These are phyloP conservation scores for Asbolus verrucosus DNA, from an alignment of 1,140 invertebrate species.

Conservation along the genomic window DNA sequence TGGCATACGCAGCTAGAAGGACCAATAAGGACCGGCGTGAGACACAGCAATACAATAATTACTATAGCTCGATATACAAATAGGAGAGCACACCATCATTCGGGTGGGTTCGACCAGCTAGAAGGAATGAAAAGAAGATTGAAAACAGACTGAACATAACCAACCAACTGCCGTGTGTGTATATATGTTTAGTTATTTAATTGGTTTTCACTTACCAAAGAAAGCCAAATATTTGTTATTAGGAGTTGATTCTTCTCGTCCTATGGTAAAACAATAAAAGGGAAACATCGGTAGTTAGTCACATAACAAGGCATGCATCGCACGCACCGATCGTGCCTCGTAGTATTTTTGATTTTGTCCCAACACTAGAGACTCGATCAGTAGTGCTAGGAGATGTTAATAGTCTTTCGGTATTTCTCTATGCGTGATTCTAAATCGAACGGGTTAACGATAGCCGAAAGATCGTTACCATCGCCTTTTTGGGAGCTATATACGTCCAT, in stretches of 20 bases:
- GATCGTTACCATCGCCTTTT: constrained; percentile 29
- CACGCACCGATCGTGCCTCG: constrained; percentile 41
- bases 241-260: constrained; percentile 78
- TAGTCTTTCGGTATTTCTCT: constrained; percentile 35
- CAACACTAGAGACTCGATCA: constrained; percentile 33
- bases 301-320: constrained; percentile 64
- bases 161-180: constrained; percentile 68
- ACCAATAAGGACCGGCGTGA: constrained; percentile 36
- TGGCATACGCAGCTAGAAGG: constrained; percentile 55
- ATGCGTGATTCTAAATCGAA: too few relatives aligned
- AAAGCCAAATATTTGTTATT: constrained; percentile 90
- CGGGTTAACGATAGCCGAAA: constrained; percentile 22
- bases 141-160: constrained; percentile 55
- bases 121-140: constrained; percentile 55
- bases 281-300: constrained; percentile 74
- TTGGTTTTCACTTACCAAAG: constrained; percentile 83
- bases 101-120: constrained; percentile 55
- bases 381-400: constrained; percentile 35
- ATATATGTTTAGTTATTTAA: constrained; percentile 65
- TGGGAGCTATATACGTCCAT: constrained; percentile 61
- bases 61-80: constrained; percentile 48
- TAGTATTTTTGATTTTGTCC: constrained; percentile 1
- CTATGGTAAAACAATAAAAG: constrained; percentile 71
- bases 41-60: constrained; percentile 54
- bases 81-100: constrained; percentile 52